Evolutionary conservation across 2,888 invertebrate genomes (phyloP), one percentile per base, ranked within the genome.

Genomic region (Synergus itoensis): DNA sequence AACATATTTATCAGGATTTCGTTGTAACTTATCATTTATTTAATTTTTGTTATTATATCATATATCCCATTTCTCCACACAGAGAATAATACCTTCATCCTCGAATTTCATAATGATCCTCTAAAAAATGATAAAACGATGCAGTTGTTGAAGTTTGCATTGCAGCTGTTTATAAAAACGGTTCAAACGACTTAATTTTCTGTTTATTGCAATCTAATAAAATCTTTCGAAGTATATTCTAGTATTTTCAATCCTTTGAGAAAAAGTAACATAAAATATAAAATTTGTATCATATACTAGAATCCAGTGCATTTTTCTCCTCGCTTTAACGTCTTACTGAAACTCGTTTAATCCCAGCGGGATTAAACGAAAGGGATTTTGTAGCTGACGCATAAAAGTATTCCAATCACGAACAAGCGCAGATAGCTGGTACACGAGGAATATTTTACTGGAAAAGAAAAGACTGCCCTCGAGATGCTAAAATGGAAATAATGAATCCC

Each of bases 301-400:
- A 16, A 45, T 21, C 79, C 53, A 73, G 36, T n/a, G 40, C n/a
- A 73, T 53, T 73, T 73, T 73, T 53, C 73, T 53, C 18, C 53
- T 48, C 83, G 80, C 80, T 77, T 82, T 85, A 81, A 88, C 85
- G 87, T 88, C 82, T 82, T 86, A 81, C 84, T 85, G 81, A 87
- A 89, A 87, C 88, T 88, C 86, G 86, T 88, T 88, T 88, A 89
- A 89, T 89, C 86, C 86, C 82, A 80, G 82, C 78, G 85, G 86
- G 88, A 88, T 88, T 88, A 88, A 89, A 84, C 82, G 84, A 82
- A 64, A 86, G 84, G 83, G 84, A 86, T 83, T 81, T 79, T 69
- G 77, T 64, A 75, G 80, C 73, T 79, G 79, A 85, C 85, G 86
- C 87, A 86, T 86, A 86, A 84, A 88, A 88, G 88, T 89, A 88